Evolutionary conservation across 1,140 invertebrate species (phyloP), one percentile per base, ranked within the genome.

Genomic region (Drosophila parabipectinata): DNA sequence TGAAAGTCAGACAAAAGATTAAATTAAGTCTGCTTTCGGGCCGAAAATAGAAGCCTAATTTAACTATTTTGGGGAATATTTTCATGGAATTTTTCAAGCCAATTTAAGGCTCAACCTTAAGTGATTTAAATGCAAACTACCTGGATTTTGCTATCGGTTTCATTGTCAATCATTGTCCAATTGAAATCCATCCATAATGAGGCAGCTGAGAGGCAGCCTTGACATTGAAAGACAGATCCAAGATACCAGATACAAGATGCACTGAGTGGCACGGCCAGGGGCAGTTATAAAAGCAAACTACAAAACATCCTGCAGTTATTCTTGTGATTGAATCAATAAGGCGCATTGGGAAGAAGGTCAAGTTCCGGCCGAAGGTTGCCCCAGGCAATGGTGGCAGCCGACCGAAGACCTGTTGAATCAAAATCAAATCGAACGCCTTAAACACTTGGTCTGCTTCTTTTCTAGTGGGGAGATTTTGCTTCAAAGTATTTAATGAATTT

Each of bases 241-340:
- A 60, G 39, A 69, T 71, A 71, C 7, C 14, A 30, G 15, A n/a
- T 34, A 14, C 28, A 32, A 52, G 48, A 7, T 51, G 59, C 53
- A 71, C 5, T 28, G 47, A 72, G 54, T 60, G 9, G 55, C 66
- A 48, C 28, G 41, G 64, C 32, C 67, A 68, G 10, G 12, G 45
- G 18, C 30, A 37, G 10, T 34, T 28, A 24, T 8, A 44, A 32
- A 50, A 58, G 15, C 21, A 47, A 32, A 66, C 10, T 52, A 34
- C 34, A 52, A 57, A 75, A 71, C 73, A 78, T 55, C 59, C 78
- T 82, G 81, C 81, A 78, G 74, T 77, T 71, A 74, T 85, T 87
- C 71, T 77, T 84, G 61, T 68, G 63, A 87, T 87, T 78, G 74
- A 87, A 85, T 87, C 81, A 85, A 85, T 85, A 87, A 55, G 62